Evolutionary conservation across 2,888 invertebrate genomes (phyloP).

Genomic region (Limnephilus auricula): DNA sequence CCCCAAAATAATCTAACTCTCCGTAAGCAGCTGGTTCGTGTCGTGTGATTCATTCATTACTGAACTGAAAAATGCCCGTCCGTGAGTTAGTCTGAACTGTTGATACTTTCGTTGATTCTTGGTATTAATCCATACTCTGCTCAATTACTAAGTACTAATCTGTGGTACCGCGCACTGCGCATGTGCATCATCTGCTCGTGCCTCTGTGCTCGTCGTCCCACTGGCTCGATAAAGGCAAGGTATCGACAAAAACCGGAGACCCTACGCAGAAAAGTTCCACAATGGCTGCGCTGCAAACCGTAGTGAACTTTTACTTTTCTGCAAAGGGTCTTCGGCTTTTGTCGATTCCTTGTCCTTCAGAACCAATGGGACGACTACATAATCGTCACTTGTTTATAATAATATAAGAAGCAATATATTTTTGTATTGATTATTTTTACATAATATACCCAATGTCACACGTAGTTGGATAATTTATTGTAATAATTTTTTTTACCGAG

Average conservation of each 20-base stretch:
- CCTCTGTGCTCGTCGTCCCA: no score
- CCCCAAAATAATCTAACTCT: neutral
- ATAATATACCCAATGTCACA: neutral
- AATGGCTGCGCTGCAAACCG: no score
- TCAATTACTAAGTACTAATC: conserved; percentile 2
- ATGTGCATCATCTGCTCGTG: neutral
- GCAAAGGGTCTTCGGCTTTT: no score
- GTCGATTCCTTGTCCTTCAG: no score
- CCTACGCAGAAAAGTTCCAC: no score
- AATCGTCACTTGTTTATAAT: no score
- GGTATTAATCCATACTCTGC: neutral
- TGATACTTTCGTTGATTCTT: neutral
- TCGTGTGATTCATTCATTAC: neutral
- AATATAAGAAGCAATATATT: neutral
- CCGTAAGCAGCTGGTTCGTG: neutral
- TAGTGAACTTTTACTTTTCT: no score
- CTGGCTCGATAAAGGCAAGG: no score
- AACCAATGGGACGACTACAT: no score
- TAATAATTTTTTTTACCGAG: neutral
- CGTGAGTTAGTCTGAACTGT: neutral
- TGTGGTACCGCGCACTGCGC: neutral
- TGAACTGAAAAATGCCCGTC: neutral
- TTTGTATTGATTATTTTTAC: neutral
- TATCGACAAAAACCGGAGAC: no score
- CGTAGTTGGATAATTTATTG: neutral